Conservation (phyloP, 1,140 invertebrate genomes). For the Sarcophaga peregrina region DNA sequence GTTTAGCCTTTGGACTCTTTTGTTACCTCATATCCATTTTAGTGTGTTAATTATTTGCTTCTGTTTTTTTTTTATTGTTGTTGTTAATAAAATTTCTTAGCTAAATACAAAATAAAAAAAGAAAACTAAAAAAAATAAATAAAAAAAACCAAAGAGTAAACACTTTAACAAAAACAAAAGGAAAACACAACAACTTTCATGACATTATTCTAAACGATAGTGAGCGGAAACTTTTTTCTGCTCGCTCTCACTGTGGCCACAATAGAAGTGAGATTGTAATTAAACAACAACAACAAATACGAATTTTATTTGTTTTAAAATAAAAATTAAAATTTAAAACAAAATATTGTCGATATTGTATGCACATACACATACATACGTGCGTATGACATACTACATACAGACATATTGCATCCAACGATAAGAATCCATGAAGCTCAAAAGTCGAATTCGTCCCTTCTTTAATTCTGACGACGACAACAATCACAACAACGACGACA, state of each 20-base stretch:
- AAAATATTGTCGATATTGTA: too few relatives aligned
- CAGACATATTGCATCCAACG: background rate
- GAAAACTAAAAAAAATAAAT: background rate
- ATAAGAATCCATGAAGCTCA: background rate
- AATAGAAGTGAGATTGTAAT: background rate
- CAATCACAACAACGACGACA: background rate
- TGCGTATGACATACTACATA: background rate
- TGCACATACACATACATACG: background rate
- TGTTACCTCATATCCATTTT: background rate
- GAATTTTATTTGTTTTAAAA: too few relatives aligned
- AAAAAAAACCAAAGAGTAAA: background rate
- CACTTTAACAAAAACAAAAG: background rate
- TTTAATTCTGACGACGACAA: background rate
- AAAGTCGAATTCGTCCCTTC: background rate
- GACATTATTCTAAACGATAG: background rate
- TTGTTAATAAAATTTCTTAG: background rate
- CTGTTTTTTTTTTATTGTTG: background rate
- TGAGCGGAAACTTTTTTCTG: background rate
- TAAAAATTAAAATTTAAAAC: too few relatives aligned
- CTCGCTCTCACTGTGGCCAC: background rate
- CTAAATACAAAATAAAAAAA: background rate
- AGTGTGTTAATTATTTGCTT: background rate
- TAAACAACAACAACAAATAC: too few relatives aligned
- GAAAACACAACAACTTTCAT: background rate
- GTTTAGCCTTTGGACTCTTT: constrained; percentile 3